These are phyloP conservation scores for Drosophila nikananu DNA, from an alignment of 1,140 invertebrate species.

Conservation along the genomic window DNA sequence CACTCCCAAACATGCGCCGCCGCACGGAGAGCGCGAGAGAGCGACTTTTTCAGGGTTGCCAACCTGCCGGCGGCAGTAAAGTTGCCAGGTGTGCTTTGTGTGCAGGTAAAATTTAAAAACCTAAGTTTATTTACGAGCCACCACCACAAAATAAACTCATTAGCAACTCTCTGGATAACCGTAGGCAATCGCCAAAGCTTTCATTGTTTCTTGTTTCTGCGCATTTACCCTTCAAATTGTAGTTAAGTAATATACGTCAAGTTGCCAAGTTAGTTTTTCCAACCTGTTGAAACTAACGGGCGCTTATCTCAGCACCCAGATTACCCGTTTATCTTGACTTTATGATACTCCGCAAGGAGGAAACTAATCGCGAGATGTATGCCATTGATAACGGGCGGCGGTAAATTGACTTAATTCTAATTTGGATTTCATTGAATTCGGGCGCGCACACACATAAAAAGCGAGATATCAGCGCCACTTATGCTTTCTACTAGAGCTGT, in stretches of 20 bases:
- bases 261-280: constrained; percentile 24
- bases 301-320: constrained; percentile 66
- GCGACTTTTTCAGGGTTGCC: constrained; percentile 34
- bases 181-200: constrained; percentile 7
- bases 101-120: constrained; percentile 33
- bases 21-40: constrained; percentile 31
- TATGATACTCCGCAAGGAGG: constrained; percentile 40
- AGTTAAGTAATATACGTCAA: constrained; percentile 15
- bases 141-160: constrained; percentile 34
- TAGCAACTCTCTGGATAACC: constrained; percentile 11
- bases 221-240: constrained; percentile 3
- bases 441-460: constrained; percentile 39
- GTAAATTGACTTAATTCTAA: constrained; percentile 78
- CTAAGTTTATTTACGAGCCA: constrained; percentile 13
- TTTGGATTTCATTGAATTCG: constrained; percentile 68
- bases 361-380: constrained; percentile 70
- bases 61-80: constrained; percentile 40
- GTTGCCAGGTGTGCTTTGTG: constrained; percentile 35
- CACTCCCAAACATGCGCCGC: constrained; percentile 30
- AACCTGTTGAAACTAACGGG: constrained; percentile 72
- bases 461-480: constrained; percentile 24
- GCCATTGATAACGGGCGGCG: constrained; percentile 63
- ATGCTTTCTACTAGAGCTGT: constrained; percentile 38
- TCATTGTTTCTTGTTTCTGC: constrained; percentile 11
- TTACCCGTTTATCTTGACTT: constrained; percentile 76